Evolutionary conservation across 1,140 invertebrate genomes (phyloP).

Genomic region (Drosophila eugracilis): DNA sequence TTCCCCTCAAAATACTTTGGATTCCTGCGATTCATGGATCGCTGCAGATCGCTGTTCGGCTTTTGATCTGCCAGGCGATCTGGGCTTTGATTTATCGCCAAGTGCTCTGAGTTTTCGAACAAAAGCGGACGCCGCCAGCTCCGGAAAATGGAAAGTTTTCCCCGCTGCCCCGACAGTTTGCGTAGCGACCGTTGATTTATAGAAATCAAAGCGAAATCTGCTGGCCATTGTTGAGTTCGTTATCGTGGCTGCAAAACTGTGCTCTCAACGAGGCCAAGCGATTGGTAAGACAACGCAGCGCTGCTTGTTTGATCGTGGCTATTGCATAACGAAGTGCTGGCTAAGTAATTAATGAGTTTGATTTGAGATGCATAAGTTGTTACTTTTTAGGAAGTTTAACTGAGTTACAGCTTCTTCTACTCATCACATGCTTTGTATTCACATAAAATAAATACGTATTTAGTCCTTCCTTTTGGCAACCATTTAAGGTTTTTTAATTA

Average conservation of each 20-base stretch:
- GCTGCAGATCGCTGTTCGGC: conserved; percentile 9
- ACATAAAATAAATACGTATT: no score
- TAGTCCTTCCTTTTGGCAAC: not conserved
- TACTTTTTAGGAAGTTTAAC: not conserved
- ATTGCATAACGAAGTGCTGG: conserved; percentile 12
- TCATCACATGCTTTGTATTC: no score
- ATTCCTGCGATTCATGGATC: conserved; percentile 56
- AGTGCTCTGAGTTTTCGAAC: conserved; percentile 51
- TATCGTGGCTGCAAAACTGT: conserved; percentile 23
- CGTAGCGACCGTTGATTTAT: conserved; percentile 72
- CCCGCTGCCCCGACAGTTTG: conserved; percentile 64
- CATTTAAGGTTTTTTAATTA: not conserved
- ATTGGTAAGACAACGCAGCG: conserved; percentile 3
- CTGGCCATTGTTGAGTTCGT: conserved; percentile 32
- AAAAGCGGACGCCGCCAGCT: conserved; percentile 54
- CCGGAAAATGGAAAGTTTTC: conserved; percentile 70
- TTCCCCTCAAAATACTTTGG: conserved; percentile 35
- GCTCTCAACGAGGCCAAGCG: not conserved
- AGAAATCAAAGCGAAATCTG: conserved; percentile 55
- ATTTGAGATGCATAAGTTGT: not conserved
- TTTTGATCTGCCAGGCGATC: conserved; percentile 56
- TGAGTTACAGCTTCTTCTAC: no score
- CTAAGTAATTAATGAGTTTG: not conserved
- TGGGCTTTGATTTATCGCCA: conserved; percentile 69
- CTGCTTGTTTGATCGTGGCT: conserved; percentile 10